phyloP scores from a whole-genome alignment of 2,888 invertebrate species.

The Agrochola macilenta region DNA sequence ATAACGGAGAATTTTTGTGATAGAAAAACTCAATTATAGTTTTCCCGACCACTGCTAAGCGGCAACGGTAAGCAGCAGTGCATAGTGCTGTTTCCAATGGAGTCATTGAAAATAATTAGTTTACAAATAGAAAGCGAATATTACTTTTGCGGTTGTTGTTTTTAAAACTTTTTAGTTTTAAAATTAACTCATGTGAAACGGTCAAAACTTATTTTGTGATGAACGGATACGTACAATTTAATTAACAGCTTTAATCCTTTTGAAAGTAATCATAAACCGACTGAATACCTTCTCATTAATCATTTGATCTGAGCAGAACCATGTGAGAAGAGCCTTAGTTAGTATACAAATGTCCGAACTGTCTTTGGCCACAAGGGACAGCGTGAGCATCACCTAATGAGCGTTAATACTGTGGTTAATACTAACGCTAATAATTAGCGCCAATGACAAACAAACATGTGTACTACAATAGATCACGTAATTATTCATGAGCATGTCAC shows the following conservation, averaged over 20 bases:
- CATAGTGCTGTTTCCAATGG: conserved; percentile 27
- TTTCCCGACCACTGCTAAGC: conserved; percentile 28
- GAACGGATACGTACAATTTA: conserved; percentile 1
- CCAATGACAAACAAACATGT: conserved; percentile 13
- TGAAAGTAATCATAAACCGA: background rate
- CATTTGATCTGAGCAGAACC: background rate
- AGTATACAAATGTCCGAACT: conserved; percentile 1
- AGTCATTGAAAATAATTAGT: conserved; percentile 50
- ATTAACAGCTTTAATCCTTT: background rate
- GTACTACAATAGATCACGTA: conserved; percentile 29
- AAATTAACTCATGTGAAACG: conserved; percentile 21
- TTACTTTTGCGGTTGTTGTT: conserved; percentile 1
- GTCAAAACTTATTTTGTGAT: background rate
- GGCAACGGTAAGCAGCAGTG: conserved; percentile 28
- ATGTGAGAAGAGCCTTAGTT: background rate
- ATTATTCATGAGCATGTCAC: conserved; percentile 50
- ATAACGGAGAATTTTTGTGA: conserved; percentile 40
- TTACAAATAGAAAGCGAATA: conserved; percentile 27
- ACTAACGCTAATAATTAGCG: conserved; percentile 51
- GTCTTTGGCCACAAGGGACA: conserved; percentile 23
- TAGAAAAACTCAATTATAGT: conserved; percentile 53
- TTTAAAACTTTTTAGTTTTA: conserved; percentile 13
- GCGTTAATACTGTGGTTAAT: conserved; percentile 16
- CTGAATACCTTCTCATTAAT: background rate
- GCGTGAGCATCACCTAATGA: conserved; percentile 32